Percentiles rank a stretch among this genome's conserved stretches.
Evolutionary conservation across 2,888 invertebrate genomes (phyloP).

Genomic region (Orchestes rusci): DNA sequence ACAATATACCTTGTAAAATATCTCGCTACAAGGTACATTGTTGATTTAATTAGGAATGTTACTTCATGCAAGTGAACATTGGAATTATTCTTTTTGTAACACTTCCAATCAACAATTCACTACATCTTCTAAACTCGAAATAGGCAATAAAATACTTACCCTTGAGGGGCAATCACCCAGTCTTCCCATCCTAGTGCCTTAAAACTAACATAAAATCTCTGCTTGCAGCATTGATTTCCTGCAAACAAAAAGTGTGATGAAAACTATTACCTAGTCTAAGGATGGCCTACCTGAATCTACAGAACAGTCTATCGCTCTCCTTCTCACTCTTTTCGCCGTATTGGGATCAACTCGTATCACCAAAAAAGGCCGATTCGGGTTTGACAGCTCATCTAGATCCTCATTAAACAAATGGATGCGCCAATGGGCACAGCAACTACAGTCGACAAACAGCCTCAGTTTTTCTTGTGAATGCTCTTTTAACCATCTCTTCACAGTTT

Average conservation of each 20-base stretch:
- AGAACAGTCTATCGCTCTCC: conserved; percentile 79
- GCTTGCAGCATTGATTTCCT: conserved; percentile 63
- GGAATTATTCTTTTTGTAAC: too few relatives aligned
- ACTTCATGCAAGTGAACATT: too few relatives aligned
- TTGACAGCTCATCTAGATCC: conserved; percentile 39
- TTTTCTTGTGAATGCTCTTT: conserved; percentile 44
- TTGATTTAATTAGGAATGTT: too few relatives aligned
- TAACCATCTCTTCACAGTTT: conserved; percentile 71
- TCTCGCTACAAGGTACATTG: too few relatives aligned
- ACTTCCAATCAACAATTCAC: too few relatives aligned
- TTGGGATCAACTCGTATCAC: conserved; percentile 71
- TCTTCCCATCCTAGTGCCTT: conserved; percentile 89
- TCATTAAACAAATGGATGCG: conserved; percentile 55
- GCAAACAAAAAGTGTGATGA: conserved; percentile 1
- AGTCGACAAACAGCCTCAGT: conserved; percentile 75
- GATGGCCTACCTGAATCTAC: conserved; percentile 46
- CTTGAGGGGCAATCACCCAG: conserved; percentile 66
- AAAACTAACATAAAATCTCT: conserved; percentile 87
- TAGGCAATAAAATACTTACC: conserved; percentile 26
- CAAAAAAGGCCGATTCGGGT: conserved; percentile 73
- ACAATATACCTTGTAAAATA: too few relatives aligned
- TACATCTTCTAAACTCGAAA: too few relatives aligned
- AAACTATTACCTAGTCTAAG: neutral
- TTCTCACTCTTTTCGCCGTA: conserved; percentile 62
- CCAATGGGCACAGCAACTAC: conserved; percentile 77